These are phyloP conservation scores for Adelosebastes latens DNA, from an alignment of 2,797 vertebrate species.

Conservation along the genomic window DNA sequence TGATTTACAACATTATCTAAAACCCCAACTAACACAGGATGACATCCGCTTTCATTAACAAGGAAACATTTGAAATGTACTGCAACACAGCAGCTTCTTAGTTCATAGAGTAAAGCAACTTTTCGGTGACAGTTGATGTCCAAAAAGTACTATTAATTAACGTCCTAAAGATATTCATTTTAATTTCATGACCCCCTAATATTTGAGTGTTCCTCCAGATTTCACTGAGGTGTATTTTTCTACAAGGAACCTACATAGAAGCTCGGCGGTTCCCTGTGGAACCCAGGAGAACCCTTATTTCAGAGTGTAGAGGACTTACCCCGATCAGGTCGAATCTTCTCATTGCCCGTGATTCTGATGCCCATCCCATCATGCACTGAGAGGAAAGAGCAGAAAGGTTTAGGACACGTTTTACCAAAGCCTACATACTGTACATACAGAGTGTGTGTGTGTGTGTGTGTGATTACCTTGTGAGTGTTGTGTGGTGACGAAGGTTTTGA, in stretches of 20 bases:
- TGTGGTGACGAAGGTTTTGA: conserved; percentile 95
- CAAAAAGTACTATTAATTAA: not conserved
- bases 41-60: not conserved
- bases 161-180: not conserved
- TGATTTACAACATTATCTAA: not conserved
- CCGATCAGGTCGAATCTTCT: conserved; percentile 91
- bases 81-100: too few species aligned
- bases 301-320: conserved; percentile 79
- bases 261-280: not conserved
- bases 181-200: not conserved
- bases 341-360: conserved; percentile 92
- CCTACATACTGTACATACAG: not conserved
- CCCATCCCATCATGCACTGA: conserved; percentile 96
- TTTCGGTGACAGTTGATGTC: not conserved
- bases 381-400: conserved; percentile 3
- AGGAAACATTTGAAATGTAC: too few species aligned
- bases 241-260: not conserved
- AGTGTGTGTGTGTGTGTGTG: not conserved
- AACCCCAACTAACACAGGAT: not conserved
- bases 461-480: conserved; percentile 91
- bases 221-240: not conserved
- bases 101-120: not conserved
- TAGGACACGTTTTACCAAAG: fast-evolving
- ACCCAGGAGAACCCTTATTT: not conserved
- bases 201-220: not conserved